Conservation (phyloP, 2,888 invertebrate species). For the Athalia cordata region DNA sequence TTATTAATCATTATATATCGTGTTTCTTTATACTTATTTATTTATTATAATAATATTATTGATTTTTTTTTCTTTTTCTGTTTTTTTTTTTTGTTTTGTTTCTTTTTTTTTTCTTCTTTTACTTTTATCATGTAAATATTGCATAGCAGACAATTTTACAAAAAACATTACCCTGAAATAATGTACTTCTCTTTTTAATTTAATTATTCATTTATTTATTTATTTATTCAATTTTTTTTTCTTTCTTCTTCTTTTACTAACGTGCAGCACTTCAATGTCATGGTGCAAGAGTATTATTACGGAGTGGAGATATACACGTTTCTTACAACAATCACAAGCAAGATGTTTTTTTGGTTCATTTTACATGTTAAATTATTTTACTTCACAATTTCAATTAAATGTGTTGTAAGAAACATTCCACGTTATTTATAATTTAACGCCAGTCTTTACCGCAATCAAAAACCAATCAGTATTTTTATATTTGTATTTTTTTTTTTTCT, state of each 20-base stretch:
- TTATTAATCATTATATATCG: constrained; percentile 42
- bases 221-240: constrained; percentile 34
- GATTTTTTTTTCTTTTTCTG: constrained; percentile 48
- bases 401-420: constrained; percentile 4
- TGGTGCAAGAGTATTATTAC: constrained; percentile 25
- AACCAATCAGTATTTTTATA: constrained; percentile 19
- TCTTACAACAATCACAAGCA: not conserved
- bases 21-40: constrained; percentile 43
- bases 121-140: constrained; percentile 64
- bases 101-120: constrained; percentile 46
- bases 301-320: constrained; percentile 6
- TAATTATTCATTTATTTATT: constrained; percentile 36
- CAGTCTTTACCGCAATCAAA: constrained; percentile 23
- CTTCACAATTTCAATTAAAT: not conserved
- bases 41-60: constrained; percentile 48
- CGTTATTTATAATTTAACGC: constrained; percentile 2
- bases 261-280: constrained; percentile 25
- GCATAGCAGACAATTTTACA: constrained; percentile 67
- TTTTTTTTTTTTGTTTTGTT: constrained; percentile 47
- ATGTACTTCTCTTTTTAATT: constrained; percentile 59
- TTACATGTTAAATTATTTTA: constrained; percentile 12
- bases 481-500: constrained; percentile 21
- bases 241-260: constrained; percentile 28
- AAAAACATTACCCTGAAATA: constrained; percentile 69
- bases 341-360: not conserved